Base-by-base conservation (phyloP, 2,797 vertebrate species). In the Taeniopygia guttata region DNA sequence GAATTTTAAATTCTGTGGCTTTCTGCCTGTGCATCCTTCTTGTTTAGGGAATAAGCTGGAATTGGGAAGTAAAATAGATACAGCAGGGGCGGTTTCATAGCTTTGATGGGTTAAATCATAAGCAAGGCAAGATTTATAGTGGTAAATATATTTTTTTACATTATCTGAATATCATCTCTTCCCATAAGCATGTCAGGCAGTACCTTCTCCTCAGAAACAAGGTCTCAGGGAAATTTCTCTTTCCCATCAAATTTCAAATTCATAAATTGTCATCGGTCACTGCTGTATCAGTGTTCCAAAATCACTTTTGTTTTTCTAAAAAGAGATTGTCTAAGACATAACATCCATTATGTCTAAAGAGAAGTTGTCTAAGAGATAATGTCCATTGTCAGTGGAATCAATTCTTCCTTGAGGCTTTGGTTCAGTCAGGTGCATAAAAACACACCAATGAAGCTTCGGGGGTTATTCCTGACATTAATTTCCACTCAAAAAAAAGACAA, bases 401-500 rank as follows among this genome's bases (percentile, higher is more conserved):
- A 60, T 60, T 45, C 21, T 73, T 68, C 30, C 30, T 52, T 2
- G 8, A 42, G 36, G 18, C 4, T 87, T 68, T 46, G 13, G 22
- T 34, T 70, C 22, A 22, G 9, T 8, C 46, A 59, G 48, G 13
- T 42, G 2, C 11, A 2, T 11, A n/a, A 60, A 27, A 34, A 48
- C 16, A 43, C 60, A 43, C 12, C 10, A 7, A 1, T 16, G 7
- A 43, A 38, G 45, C 52, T 51, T 26, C 36, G 15, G 17, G 20
- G 2, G 0, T 34, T 60, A n/a, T 21, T 78, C 49, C 30, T 58
- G 30, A 43, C 48, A 25, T 66, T 26, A 11, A 19, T 76, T 62
- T 1, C 10, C 5, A 7, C 26, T 2, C 2, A 13, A 2, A 13
- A 7, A 2, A 40, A 40, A 52, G 14, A 29, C 17, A 67, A 43